These are phyloP conservation scores for Muntiacus reevesi DNA, from an alignment of 2,113 vertebrate genomes.

Conservation along the genomic window DNA sequence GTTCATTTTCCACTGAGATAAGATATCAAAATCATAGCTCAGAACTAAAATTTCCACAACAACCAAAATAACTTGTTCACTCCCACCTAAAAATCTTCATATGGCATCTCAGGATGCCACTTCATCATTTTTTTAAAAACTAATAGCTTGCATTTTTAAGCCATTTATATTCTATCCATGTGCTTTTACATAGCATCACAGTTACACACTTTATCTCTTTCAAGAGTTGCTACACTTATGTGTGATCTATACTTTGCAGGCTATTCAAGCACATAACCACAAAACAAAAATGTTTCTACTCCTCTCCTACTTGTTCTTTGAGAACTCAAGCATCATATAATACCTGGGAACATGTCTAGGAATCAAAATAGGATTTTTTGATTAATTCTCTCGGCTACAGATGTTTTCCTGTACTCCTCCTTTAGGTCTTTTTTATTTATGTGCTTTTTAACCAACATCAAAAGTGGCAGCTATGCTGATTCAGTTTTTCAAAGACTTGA, in stretches of 20 bases:
- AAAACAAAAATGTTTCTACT: conserved; percentile 17
- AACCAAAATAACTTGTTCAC: conserved; percentile 23
- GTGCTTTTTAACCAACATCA: neutral
- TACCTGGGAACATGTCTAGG: neutral
- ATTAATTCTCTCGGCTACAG: neutral
- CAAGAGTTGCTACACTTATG: neutral
- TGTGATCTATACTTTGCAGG: conserved; percentile 6
- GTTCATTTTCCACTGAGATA: neutral
- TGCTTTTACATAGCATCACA: neutral
- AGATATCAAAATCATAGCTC: conserved; percentile 29
- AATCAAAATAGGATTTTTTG: neutral
- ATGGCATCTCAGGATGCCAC: neutral
- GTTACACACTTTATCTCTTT: neutral
- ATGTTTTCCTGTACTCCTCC: neutral
- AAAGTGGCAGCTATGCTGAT: neutral
- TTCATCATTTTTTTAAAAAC: neutral
- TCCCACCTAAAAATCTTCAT: neutral
- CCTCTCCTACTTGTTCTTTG: neutral
- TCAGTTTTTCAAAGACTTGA: neutral
- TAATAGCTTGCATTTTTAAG: neutral
- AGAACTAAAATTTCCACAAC: conserved; percentile 3
- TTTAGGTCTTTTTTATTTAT: neutral
- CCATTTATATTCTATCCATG: neutral
- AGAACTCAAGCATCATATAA: neutral
- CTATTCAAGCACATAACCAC: neutral